Evolutionary conservation across 2,113 vertebrate genomes (phyloP).

Genomic region (Hyla sarda): DNA sequence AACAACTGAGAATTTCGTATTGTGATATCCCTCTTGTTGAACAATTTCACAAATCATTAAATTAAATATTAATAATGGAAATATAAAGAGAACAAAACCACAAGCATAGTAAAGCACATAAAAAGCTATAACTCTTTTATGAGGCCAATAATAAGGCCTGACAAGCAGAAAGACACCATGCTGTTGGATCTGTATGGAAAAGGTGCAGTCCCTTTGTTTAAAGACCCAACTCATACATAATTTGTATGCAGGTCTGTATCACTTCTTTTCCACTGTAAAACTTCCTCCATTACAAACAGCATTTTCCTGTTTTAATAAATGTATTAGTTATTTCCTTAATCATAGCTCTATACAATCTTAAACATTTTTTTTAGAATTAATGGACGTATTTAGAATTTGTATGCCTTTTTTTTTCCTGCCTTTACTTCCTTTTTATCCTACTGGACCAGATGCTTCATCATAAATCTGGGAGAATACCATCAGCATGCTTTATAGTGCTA

Average conservation of each 20-base stretch:
- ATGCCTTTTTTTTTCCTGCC: not conserved
- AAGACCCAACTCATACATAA: constrained; percentile 31
- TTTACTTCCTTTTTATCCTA: not conserved
- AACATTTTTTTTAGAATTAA: not conserved
- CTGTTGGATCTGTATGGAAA: constrained; percentile 13
- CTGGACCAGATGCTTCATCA: not conserved
- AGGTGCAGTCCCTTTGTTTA: constrained; percentile 38
- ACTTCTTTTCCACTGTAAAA: not conserved
- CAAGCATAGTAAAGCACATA: constrained; percentile 33
- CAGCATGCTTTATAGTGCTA: not conserved
- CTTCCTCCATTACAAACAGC: too few relatives aligned
- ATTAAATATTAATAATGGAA: constrained; percentile 42
- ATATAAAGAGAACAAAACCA: constrained; percentile 46
- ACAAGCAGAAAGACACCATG: constrained; percentile 28
- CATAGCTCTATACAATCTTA: not conserved
- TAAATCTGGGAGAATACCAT: not conserved
- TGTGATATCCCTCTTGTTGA: constrained; percentile 15
- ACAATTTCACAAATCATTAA: constrained; percentile 4
- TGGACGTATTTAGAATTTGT: too few relatives aligned
- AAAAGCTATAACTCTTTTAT: constrained; percentile 51
- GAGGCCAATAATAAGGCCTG: constrained; percentile 38
- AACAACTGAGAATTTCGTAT: not conserved
- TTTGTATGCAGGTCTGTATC: constrained; percentile 10
- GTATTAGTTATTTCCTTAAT: not conserved
- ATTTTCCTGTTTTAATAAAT: too few relatives aligned